Evolutionary conservation across 2,888 invertebrate species (phyloP).

Genomic region (Xanthia togata): DNA sequence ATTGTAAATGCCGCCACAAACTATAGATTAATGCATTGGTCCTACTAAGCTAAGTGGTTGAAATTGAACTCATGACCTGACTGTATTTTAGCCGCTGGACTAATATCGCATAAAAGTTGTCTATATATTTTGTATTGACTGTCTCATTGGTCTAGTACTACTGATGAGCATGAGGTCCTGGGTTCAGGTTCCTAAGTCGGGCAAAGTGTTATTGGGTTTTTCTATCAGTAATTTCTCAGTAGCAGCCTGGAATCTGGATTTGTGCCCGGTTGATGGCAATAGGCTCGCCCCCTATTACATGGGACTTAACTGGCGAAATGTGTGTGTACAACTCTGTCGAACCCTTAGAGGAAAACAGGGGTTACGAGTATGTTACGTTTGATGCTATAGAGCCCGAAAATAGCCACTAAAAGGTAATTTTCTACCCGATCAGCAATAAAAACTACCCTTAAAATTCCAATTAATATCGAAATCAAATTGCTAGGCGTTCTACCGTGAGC

Average conservation of each 20-base stretch:
- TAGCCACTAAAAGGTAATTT: slow-evolving; percentile 10
- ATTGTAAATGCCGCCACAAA: no score
- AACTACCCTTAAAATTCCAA: slow-evolving; percentile 50
- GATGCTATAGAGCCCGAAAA: not conserved
- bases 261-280: no score
- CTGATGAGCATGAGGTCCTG: no score
- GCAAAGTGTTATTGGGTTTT: no score
- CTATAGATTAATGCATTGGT: not conserved
- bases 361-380: not conserved
- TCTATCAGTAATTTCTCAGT: no score
- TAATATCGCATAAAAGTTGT: not conserved
- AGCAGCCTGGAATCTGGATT: no score
- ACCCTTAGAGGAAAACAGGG: not conserved
- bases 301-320: not conserved
- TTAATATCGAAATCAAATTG: slow-evolving; percentile 60
- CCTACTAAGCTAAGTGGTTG: not conserved
- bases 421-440: slow-evolving; percentile 27
- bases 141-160: no score
- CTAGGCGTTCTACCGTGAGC: slow-evolving; percentile 59
- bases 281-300: no score
- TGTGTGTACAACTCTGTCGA: not conserved
- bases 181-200: no score
- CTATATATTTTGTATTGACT: no score
- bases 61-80: not conserved
- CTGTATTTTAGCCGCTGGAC: no score